phyloP scores from a whole-genome alignment of 2,797 vertebrate genomes.

The Delichon dasypus region DNA sequence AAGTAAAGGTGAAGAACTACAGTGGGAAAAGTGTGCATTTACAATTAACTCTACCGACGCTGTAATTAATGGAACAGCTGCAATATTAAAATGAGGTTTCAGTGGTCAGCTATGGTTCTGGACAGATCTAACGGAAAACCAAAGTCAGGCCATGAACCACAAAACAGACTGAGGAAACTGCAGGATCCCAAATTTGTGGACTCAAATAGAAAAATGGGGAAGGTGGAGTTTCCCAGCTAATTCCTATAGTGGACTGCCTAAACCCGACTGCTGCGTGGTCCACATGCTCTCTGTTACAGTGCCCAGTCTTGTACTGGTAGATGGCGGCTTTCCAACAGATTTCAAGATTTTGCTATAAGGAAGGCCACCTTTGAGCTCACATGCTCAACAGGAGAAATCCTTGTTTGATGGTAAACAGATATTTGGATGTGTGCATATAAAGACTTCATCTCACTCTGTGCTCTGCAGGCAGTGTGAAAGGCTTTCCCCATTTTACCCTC shows the following conservation, averaged over 20 bases:
- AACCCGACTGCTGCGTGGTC: not conserved
- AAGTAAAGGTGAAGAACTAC: not conserved
- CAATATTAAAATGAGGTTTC: not conserved
- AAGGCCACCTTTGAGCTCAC: not conserved
- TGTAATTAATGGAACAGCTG: not conserved
- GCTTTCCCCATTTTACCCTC: slow-evolving; percentile 46
- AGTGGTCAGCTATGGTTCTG: not conserved
- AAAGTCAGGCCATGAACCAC: not conserved
- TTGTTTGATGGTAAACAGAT: slow-evolving; percentile 41
- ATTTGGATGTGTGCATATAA: not conserved
- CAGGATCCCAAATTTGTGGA: not conserved
- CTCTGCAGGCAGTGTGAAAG: not conserved
- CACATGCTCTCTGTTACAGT: not conserved
- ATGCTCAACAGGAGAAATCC: not conserved
- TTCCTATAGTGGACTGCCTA: not conserved
- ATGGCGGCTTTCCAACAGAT: not conserved
- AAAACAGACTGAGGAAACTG: not conserved
- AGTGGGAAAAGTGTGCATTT: not conserved
- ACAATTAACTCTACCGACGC: not conserved
- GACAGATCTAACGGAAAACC: not conserved
- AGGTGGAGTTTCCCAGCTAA: not conserved
- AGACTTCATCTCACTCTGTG: not conserved
- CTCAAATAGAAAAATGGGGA: not conserved
- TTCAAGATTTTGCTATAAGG: not conserved
- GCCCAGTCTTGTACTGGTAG: not conserved